phyloP scores from a whole-genome alignment of 1,140 invertebrate genomes.

The Phocides pigmalion region DNA sequence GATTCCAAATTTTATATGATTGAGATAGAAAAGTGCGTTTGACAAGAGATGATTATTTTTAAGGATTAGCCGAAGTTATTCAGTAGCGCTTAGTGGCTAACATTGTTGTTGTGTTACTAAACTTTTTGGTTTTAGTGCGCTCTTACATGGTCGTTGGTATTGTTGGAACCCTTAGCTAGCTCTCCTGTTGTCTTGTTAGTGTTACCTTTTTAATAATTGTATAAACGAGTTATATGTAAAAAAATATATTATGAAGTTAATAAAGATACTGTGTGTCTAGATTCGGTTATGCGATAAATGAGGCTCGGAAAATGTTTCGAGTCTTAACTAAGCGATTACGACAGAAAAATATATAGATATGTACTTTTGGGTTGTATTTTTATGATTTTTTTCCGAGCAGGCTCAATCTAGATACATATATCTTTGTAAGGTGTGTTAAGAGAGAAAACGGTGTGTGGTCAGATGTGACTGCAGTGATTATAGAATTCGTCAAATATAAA shows the following conservation, averaged over 20 bases:
- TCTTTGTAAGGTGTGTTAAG: too few species aligned
- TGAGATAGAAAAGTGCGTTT: not conserved
- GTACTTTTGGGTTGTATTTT: too few species aligned
- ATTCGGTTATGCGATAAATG: too few species aligned
- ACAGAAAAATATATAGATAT: too few species aligned
- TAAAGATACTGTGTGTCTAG: too few species aligned
- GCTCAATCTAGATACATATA: too few species aligned
- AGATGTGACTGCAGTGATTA: not conserved
- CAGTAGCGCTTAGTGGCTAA: not conserved
- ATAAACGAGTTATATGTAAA: constrained; percentile 16
- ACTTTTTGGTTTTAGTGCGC: not conserved
- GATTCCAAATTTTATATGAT: not conserved
- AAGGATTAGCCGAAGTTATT: not conserved
- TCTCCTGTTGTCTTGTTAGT: not conserved
- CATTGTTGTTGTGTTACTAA: not conserved
- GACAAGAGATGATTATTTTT: not conserved
- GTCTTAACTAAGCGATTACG: too few species aligned
- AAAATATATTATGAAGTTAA: constrained; percentile 3
- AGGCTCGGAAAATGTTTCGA: too few species aligned
- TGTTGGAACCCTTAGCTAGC: not conserved
- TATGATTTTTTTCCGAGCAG: too few species aligned
- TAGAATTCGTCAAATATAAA: not conserved
- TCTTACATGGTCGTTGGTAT: not conserved
- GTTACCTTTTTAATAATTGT: not conserved
- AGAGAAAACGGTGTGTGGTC: too few species aligned